Percentiles rank a stretch among this genome's conserved stretches.
Conservation (phyloP, 2,888 invertebrate species). For the Physocephala rufipes region DNA sequence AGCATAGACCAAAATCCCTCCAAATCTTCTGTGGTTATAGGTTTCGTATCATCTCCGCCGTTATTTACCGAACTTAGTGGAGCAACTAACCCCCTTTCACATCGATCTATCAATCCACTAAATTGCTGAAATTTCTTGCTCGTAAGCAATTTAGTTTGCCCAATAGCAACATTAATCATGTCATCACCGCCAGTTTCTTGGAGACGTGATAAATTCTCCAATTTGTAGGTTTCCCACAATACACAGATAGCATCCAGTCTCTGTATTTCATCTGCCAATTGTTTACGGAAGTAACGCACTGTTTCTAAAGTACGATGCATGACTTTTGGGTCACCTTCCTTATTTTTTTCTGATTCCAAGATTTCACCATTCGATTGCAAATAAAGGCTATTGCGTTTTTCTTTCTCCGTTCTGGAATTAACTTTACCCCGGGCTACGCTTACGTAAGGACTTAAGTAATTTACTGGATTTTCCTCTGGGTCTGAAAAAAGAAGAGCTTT, state of each 20-base stretch:
- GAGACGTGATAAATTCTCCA: slow-evolving; percentile 53
- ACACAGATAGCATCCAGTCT: slow-evolving; percentile 66
- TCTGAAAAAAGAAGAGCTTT: too few species aligned
- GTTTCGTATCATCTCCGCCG: slow-evolving; percentile 55
- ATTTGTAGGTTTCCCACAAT: slow-evolving; percentile 66
- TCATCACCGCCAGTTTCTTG: slow-evolving; percentile 63
- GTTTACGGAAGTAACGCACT: slow-evolving; percentile 57
- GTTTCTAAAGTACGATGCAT: slow-evolving; percentile 52
- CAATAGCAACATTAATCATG: slow-evolving; percentile 75
- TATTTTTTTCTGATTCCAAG: slow-evolving; percentile 32
- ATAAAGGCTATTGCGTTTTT: slow-evolving; percentile 59
- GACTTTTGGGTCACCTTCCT: slow-evolving; percentile 26
- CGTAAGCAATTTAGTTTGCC: slow-evolving; percentile 78
- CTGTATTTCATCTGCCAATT: slow-evolving; percentile 65
- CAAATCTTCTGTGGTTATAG: slow-evolving; percentile 70
- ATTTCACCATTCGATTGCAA: slow-evolving; percentile 37
- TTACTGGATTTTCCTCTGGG: slow-evolving; percentile 44
- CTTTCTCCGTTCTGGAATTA: slow-evolving; percentile 66
- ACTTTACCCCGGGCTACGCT: slow-evolving; percentile 69
- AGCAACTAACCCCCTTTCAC: slow-evolving; percentile 53
- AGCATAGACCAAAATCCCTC: slow-evolving; percentile 76
- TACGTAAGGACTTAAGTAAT: slow-evolving; percentile 66
- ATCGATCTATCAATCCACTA: slow-evolving; percentile 68
- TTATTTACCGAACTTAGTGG: slow-evolving; percentile 42
- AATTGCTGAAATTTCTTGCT: slow-evolving; percentile 80